Evolutionary conservation across 2,113 vertebrate species (phyloP), one percentile per base, ranked within the genome.

Genomic region (Miniopterus natalensis): DNA sequence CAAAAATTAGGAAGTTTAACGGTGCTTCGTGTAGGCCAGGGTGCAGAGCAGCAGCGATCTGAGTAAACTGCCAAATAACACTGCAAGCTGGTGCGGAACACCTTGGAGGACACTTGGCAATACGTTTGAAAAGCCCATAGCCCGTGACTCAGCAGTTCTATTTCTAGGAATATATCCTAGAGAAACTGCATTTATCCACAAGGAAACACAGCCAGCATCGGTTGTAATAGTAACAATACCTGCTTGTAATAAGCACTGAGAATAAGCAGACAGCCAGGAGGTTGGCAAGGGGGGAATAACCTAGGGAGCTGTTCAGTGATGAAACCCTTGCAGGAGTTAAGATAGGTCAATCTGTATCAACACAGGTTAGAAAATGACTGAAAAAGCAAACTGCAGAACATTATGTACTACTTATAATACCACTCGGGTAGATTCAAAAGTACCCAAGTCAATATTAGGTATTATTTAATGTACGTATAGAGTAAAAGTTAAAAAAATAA

Each of bases 91-190:
- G 65, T n/a, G 53, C 57, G 21, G 42, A 93, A 79, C 73, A 36
- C 92, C 70, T 78, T 83, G 31, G n/a, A 70, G 75, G 51, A 81
- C 45, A 78, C 36, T 20, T 47, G 84, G 77, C 29, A 94, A 71
- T 70, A 49, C 5, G 51, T 74, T 57, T 45, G 80, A 80, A 93
- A 73, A 57, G 36, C 27, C 21, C 5, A 45, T 36, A 66, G n/a
- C 23, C 57, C 23, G 2, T 87, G 66, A 81, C 27, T 42, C 59
- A 91, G 45, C 42, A 77, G 20, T 75, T 90, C 45, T 55, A 40
- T 53, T 86, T 91, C 92, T 70, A 94, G 70, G 59, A 91, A 80
- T 87, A 68, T 40, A 53, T 61, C 74, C 83, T 77, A 80, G 66
- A 74, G 73, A 92, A 66, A 61, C 31, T 83, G 42, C n/a, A 61